Conservation (phyloP, 2,797 vertebrate species). For the Graptemys geographica region DNA sequence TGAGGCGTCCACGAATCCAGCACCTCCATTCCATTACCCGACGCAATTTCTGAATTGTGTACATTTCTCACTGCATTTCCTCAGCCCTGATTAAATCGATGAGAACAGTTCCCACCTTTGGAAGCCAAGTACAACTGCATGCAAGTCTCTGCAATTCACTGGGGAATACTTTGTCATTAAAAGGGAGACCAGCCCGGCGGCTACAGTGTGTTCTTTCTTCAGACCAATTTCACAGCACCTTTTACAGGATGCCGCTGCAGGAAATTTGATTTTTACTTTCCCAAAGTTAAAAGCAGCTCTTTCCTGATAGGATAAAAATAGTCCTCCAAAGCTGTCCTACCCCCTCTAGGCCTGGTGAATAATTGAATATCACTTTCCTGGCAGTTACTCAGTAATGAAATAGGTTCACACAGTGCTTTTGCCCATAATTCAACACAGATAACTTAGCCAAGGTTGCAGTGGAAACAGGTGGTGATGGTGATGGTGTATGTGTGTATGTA, state of each 20-base stretch:
- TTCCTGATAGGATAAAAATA: constrained; percentile 59
- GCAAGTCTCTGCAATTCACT: not conserved
- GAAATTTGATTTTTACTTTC: constrained; percentile 55
- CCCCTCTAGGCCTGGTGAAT: constrained; percentile 63
- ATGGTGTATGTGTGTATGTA: constrained; percentile 39
- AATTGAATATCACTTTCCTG: constrained; percentile 66
- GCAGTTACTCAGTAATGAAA: constrained; percentile 52
- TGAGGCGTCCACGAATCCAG: accelerated
- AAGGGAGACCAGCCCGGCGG: not conserved
- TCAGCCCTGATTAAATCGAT: not conserved
- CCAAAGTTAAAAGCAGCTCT: constrained; percentile 37
- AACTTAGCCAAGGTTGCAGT: constrained; percentile 51
- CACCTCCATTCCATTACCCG: not conserved
- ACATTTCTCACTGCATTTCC: not conserved
- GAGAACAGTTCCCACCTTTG: not conserved
- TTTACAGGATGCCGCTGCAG: constrained; percentile 29
- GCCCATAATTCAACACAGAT: constrained; percentile 37
- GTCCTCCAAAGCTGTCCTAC: constrained; percentile 31
- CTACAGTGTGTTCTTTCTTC: not conserved
- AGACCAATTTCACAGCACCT: constrained; percentile 19
- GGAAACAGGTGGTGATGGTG: not conserved
- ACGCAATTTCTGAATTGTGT: not conserved
- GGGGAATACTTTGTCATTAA: constrained; percentile 7
- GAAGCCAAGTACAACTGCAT: not conserved
- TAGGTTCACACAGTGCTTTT: constrained; percentile 45